A percentile compares a stretch with the other conserved stretches of the same genome.
phyloP scores from a whole-genome alignment of 2,888 invertebrate genomes.

The Entomobrya proxima region DNA sequence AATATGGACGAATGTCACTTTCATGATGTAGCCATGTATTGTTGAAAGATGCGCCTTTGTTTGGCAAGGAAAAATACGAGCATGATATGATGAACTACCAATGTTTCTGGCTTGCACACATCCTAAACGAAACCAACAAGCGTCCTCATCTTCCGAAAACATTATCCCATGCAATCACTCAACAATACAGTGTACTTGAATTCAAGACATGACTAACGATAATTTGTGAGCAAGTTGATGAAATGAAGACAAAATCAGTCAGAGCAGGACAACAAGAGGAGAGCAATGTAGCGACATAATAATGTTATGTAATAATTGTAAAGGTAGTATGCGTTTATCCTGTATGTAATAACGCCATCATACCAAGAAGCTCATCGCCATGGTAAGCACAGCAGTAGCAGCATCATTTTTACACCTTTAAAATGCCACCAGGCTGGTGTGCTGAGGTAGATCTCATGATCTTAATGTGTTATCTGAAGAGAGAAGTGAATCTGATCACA shows the following conservation, averaged over 20 bases:
- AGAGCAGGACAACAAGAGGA: not conserved
- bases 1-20: too few species aligned
- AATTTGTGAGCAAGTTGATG: not conserved
- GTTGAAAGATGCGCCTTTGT: constrained; percentile 4
- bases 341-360: not conserved
- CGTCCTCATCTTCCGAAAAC: not conserved
- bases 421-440: not conserved
- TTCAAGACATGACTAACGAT: not conserved
- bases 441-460: not conserved
- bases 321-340: not conserved
- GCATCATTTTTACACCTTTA: constrained; percentile 3
- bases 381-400: not conserved
- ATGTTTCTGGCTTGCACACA: not conserved
- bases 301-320: not conserved
- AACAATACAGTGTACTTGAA: constrained; percentile 2
- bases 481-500: constrained; percentile 29
- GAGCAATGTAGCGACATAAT: not conserved
- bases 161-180: constrained; percentile 12
- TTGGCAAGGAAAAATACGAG: not conserved
- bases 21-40: not conserved
- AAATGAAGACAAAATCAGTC: not conserved
- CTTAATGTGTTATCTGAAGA: not conserved
- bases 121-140: not conserved
- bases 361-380: not conserved
- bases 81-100: not conserved